phyloP scores from a whole-genome alignment of 2,797 vertebrate species.

The Mallotus villosus region DNA sequence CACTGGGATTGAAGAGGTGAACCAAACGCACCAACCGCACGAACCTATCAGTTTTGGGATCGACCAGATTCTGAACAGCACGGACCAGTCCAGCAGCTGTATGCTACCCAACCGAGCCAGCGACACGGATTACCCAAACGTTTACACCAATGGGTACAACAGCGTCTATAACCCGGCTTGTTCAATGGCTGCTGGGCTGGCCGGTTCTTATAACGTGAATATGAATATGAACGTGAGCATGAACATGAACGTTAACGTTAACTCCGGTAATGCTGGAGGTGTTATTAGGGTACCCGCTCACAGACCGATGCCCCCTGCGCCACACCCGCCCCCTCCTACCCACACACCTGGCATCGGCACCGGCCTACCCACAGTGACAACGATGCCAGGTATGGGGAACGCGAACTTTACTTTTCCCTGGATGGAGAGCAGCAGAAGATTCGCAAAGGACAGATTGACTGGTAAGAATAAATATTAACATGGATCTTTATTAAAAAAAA shows the following conservation, averaged over 20 bases:
- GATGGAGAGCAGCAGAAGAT: constrained; percentile 92
- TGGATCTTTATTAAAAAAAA: neutral
- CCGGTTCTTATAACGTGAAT: constrained; percentile 84
- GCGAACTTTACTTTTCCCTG: constrained; percentile 90
- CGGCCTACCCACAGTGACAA: constrained; percentile 49
- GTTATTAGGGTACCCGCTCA: constrained; percentile 88
- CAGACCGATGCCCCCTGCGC: constrained; percentile 74
- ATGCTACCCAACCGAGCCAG: constrained; percentile 76
- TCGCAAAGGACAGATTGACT: constrained; percentile 91
- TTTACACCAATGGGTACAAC: constrained; percentile 78
- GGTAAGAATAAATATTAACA: constrained; percentile 71
- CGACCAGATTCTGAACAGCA: constrained; percentile 91
- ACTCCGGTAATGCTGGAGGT: constrained; percentile 76
- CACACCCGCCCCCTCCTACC: constrained; percentile 65
- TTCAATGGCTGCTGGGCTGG: constrained; percentile 81
- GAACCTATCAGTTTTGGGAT: constrained; percentile 94
- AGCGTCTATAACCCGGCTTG: constrained; percentile 81
- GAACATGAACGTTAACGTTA: constrained; percentile 84
- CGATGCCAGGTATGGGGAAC: constrained; percentile 73
- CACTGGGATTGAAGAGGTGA: constrained; percentile 81
- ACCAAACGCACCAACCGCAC: constrained; percentile 79
- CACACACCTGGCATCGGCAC: constrained; percentile 61
- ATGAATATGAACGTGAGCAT: constrained; percentile 86
- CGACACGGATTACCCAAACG: constrained; percentile 76
- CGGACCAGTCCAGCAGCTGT: constrained; percentile 80